Base-by-base conservation (phyloP, 2,888 invertebrate genomes). In the Athalia cordata region DNA sequence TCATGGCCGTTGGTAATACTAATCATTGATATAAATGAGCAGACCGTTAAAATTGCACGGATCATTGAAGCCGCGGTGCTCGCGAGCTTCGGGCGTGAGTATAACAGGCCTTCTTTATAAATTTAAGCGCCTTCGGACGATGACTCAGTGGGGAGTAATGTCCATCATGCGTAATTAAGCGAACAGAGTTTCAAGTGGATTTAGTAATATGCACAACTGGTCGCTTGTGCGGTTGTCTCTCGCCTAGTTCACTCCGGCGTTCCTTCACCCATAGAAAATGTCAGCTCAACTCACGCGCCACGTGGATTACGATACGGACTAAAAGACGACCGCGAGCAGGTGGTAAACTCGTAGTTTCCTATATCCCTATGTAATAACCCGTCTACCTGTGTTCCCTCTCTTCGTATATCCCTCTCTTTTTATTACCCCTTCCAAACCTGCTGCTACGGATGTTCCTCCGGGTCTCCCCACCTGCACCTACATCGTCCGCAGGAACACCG, bases 121-220 rank as follows among this genome's bases (percentile, higher is more conserved):
- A 68, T 68, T 68, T 68, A 68, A 72, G 72, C 72, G 59, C 59
- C 72, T 29, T 72, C 72, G 8, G n/a, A 57, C n/a, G 59, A 72
- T 72, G 72, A 72, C 50, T 72, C 72, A 72, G 72, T 6, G 7
- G 13, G 47, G 15, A 61, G 72, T 72, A 72, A 72, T 72, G 59
- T 61, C 72, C 59, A 72, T 72, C 59, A 72, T 59, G 47, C 59
- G 72, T 72, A 61, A 72, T 57, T 72, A 72, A 68, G 68, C 68
- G 52, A 68, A 61, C 15, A 29, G n/a, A 61, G 68, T 68, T 55
- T 55, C 68, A 68, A 68, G 68, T 55, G 68, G 52, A 52, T 55
- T 68, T 61, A 6, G n/a, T 61, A 6, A 11, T 68, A 50, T 55
- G 68, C 55, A 47, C 43, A 29, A 43, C 43, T 62, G 9, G 68